Evolutionary conservation across 1,140 invertebrate genomes (phyloP), one percentile per base, ranked within the genome.

Genomic region (Diprion similis): DNA sequence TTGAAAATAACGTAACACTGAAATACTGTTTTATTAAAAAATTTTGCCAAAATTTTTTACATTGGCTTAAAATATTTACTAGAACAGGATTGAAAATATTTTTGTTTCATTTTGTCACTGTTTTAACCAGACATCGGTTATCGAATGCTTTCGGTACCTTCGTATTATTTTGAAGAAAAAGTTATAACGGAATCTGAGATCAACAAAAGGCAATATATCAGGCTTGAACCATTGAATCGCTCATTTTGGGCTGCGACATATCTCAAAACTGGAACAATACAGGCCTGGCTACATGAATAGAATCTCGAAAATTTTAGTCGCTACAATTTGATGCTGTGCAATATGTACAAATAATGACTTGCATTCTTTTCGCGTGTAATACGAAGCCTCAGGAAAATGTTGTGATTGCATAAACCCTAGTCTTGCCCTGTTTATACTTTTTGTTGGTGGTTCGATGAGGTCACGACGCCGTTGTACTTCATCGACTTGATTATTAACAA

Each of bases 171-270:
- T 8, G n/a, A 59, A 59, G 3, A 17, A 4, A 59, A 59, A 15
- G 51, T 17, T 59, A 13, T 15, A 59, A 59, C 51, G 2, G n/a
- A 59, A 59, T 59, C 51, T 17, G n/a, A 59, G 51, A 13, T 13
- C 51, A 59, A 59, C 6, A 59, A 59, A 17, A 59, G 4, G 51
- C 51, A 59, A 59, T 59, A 59, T 59, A 59, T 59, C 51, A 15
- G 51, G n/a, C 6, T 59, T 9, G 9, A 59, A 59, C n/a, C 51
- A 13, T 15, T 59, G 51, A 59, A 59, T 59, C 0, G 51, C 51
- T 59, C 9, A 59, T 59, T 59, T 59, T 59, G 51, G 51, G n/a
- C 51, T 59, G 51, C 9, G n/a, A 59, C 51, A 59, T 59, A 59
- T 59, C 51, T 13, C 9, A 13, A 59, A 59, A 59, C 51, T 17